Base-by-base conservation (phyloP, 2,797 vertebrate genomes). In the Limosa lapponica region DNA sequence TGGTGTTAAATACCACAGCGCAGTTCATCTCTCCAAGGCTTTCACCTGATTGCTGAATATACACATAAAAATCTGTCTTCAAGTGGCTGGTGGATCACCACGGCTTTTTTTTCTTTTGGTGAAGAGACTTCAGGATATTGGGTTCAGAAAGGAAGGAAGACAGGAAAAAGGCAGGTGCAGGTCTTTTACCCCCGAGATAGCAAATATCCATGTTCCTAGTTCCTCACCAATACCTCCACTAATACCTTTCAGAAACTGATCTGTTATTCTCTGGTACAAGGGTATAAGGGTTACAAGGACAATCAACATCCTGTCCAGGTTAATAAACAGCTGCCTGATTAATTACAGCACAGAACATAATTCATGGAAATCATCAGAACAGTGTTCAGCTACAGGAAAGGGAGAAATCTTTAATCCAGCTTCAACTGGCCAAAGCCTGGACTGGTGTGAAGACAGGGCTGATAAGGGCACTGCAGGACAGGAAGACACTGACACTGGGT, bases 321-420 rank as follows among this genome's bases (percentile, higher is more conserved):
- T 86, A 87, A 91, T 65, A 81, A 95, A 57, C 71, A 91, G 79
- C 79, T 92, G 46, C 37, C 82, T 84, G 73, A 77, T 87, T 91
- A 95, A 73, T 93, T 89, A 82, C n/a, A 79, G 58, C 62, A 43
- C 4, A 66, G 15, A 91, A 88, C 12, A 66, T 66, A 78, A 83
- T 65, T 83, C n/a, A 74, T 2, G 72, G n/a, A 90, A 69, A 75
- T 64, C 8, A 70, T 54, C 44, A 79, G 51, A 88, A 86, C 39
- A 41, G 36, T 25, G 28, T 72, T 90, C 69, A 70, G 67, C 48
- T 55, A 62, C 8, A 43, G 83, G 30, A 87, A 89, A 51, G 22
- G 48, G 44, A 79, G 75, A 88, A 51, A 87, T 55, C 41, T 84
- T 89, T 88, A 92, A 82, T 49, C 37, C 69, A 92, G 49, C 46